Evolutionary conservation across 2,113 vertebrate species (phyloP), one percentile per base, ranked within the genome.

Genomic region (Craseonycteris thonglongyai): DNA sequence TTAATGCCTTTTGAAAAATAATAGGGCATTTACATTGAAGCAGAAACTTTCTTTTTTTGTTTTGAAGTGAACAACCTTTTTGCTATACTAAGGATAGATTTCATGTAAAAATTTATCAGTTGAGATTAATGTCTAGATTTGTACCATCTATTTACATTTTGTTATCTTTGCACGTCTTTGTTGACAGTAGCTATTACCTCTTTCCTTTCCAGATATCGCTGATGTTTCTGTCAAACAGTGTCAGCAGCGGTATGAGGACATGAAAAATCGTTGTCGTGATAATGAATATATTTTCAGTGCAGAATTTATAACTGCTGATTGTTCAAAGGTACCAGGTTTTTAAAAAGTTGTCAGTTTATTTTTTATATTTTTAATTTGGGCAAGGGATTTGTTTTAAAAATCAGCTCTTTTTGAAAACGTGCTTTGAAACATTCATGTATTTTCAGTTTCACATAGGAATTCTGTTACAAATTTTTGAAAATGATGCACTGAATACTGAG

Each of bases 191-290:
- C 54, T 85, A 68, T 63, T 0, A 49, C 21, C 13, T 7, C 63
- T 80, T 14, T 54, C 47, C 22, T 33, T 89, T 93, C 0, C 84
- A 99, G 99, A 99, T 98, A 99, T 99, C 6, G 99, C 99, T 1
- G 99, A 96, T 2, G 98, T 99, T 95, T 99, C 99, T 2, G 98
- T 99, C 96, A 99, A 99, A 0, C 99, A 99, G 90, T 99, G 99
- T 98, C 98, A 98, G 92, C 99, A 99, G 95, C 98, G 99, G 0
- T 99, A 99, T 0, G 98, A 98, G 11, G 99, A 99, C 84, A 99
- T 99, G 99, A 99, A 97, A 96, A 98, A 91, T 82, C 99, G 98
- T 68, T 98, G 98, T 97, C 98, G 98, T 45, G 93, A 96, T 0
- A 98, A 98, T 3, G 99, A 99, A 21, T 97, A 68, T 74, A 98